Evolutionary conservation across 2,888 invertebrate genomes (phyloP).

Genomic region (Ptychoptera contaminata): DNA sequence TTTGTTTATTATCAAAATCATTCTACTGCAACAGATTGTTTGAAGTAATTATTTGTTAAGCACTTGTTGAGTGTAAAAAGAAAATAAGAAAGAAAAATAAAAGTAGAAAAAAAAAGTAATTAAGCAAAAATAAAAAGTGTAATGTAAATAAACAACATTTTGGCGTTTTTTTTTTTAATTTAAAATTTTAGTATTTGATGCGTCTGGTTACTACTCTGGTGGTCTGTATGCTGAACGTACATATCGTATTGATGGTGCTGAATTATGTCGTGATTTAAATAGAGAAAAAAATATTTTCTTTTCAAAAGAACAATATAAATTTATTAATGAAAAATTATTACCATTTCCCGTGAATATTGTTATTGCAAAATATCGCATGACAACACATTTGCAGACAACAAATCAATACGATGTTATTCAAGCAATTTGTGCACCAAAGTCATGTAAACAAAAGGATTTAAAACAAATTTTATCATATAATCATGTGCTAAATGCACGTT

Average conservation of each 20-base stretch:
- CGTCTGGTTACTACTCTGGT: slow-evolving; percentile 53
- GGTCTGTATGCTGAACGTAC: slow-evolving; percentile 63
- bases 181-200: slow-evolving; percentile 36
- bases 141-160: neutral
- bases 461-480: slow-evolving; percentile 16
- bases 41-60: neutral
- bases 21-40: neutral
- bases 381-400: no score
- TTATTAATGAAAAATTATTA: slow-evolving; percentile 6
- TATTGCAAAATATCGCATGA: slow-evolving; percentile 15
- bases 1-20: neutral
- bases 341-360: slow-evolving; percentile 19
- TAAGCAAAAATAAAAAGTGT: neutral
- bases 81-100: slow-evolving; percentile 3
- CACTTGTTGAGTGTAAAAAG: neutral
- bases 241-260: slow-evolving; percentile 43
- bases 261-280: slow-evolving; percentile 16
- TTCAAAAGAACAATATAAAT: neutral
- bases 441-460: slow-evolving; percentile 17
- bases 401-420: slow-evolving; percentile 15
- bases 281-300: neutral
- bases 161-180: neutral
- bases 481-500: slow-evolving; percentile 14
- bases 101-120: no score
- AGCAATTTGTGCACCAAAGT: slow-evolving; percentile 20